These are phyloP conservation scores for Tetranychus cinnabarinus DNA, from an alignment of 1,140 invertebrate species.

Conservation along the genomic window DNA sequence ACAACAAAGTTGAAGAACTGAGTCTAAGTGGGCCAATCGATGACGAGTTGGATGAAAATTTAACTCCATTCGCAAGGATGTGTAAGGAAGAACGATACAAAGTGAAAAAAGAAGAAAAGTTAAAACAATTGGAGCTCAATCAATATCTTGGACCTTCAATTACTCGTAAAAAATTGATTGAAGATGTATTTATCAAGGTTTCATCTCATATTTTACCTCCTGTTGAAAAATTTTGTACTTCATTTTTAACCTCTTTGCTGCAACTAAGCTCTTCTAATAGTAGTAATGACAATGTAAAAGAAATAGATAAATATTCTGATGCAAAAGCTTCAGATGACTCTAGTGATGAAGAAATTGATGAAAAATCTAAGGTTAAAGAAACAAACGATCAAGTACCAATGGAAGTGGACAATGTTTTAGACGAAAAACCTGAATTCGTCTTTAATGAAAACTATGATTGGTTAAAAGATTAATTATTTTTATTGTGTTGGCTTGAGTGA, in stretches of 20 bases:
- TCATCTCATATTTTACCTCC: slow-evolving; percentile 10
- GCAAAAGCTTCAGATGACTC: not conserved
- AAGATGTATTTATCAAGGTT: slow-evolving; percentile 9
- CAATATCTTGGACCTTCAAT: not conserved
- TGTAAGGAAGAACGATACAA: not conserved
- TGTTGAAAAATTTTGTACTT: not conserved
- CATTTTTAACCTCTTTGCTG: slow-evolving; percentile 1
- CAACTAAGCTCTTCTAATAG: not conserved
- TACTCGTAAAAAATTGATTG: not conserved
- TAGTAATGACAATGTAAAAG: not conserved
- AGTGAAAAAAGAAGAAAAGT: not conserved
- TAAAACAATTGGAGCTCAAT: not conserved
- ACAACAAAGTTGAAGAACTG: not conserved
- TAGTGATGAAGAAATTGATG: not conserved
- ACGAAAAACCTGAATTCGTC: not conserved
- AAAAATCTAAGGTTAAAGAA: too few relatives aligned
- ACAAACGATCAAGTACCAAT: not conserved
- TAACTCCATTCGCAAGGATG: not conserved
- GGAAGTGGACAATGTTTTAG: not conserved
- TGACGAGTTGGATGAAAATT: not conserved
- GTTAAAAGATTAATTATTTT: not conserved
- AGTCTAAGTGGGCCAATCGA: not conserved
- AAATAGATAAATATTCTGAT: not conserved
- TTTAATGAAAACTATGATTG: not conserved
- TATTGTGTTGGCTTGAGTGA: too few relatives aligned